Conservation (phyloP, 2,113 vertebrate genomes). For the Centropus unirufus region DNA sequence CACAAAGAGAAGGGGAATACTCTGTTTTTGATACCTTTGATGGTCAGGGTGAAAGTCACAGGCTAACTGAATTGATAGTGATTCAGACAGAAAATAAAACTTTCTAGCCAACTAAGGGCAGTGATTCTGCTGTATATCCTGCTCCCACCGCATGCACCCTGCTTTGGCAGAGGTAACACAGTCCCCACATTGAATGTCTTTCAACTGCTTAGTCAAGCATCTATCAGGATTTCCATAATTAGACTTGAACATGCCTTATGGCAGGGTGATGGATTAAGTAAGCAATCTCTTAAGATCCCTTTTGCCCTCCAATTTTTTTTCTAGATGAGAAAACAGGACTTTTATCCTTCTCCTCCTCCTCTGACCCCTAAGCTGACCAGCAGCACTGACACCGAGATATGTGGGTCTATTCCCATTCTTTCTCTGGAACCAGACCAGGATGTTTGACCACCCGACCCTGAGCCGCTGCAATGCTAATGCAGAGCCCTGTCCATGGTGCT, state of each 20-base stretch:
- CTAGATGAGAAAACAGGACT: background rate
- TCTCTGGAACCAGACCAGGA: background rate
- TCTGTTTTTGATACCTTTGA: background rate
- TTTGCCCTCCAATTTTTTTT: background rate
- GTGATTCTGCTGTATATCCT: background rate
- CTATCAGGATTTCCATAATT: constrained; percentile 9
- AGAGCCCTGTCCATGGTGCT: background rate
- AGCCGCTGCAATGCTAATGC: background rate
- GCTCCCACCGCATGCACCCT: background rate
- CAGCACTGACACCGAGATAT: background rate
- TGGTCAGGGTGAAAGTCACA: background rate
- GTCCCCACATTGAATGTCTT: background rate
- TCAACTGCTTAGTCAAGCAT: background rate
- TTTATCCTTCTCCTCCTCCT: background rate
- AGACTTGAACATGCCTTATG: background rate
- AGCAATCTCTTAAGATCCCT: background rate
- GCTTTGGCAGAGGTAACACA: background rate
- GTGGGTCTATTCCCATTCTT: background rate
- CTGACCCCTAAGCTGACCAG: background rate
- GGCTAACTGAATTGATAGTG: background rate
- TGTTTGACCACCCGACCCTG: background rate
- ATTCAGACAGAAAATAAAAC: background rate
- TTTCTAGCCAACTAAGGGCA: background rate
- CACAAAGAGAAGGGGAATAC: background rate
- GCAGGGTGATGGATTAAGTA: background rate